These are phyloP conservation scores for Oceanodroma leucorhoa DNA, from an alignment of 2,797 vertebrate species.

Conservation along the genomic window DNA sequence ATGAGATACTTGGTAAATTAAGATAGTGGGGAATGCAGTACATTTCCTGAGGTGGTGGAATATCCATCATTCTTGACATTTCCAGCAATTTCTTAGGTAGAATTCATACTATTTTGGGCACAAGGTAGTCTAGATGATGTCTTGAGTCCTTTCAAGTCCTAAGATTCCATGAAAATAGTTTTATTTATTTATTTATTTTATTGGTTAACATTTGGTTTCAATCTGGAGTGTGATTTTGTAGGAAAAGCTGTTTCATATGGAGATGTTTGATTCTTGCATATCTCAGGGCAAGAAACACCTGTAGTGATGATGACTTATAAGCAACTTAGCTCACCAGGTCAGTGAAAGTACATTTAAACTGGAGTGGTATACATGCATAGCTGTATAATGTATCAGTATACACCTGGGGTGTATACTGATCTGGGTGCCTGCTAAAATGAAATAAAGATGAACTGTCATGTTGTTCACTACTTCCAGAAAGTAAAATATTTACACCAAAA, in stretches of 20 bases:
- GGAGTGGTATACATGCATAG: neutral
- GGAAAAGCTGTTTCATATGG: neutral
- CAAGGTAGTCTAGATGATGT: neutral
- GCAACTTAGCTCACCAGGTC: neutral
- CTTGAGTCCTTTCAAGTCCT: neutral
- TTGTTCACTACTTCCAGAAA: neutral
- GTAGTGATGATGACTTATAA: neutral
- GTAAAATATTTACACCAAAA: neutral
- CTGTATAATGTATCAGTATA: neutral
- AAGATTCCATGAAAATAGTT: neutral
- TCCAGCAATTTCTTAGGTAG: neutral
- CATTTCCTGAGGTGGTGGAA: neutral
- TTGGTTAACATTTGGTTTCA: neutral
- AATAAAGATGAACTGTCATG: neutral
- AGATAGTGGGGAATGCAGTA: neutral
- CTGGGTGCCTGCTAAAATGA: neutral
- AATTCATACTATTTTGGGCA: neutral
- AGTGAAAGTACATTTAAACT: neutral
- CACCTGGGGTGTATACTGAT: neutral
- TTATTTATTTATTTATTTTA: slow-evolving; percentile 4
- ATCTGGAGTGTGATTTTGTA: neutral
- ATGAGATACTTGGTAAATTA: neutral
- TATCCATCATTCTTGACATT: neutral
- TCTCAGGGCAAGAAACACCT: neutral
- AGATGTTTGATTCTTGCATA: neutral